Evolutionary conservation across 2,888 invertebrate species (phyloP).

Genomic region (Alloscopus bannaensis): DNA sequence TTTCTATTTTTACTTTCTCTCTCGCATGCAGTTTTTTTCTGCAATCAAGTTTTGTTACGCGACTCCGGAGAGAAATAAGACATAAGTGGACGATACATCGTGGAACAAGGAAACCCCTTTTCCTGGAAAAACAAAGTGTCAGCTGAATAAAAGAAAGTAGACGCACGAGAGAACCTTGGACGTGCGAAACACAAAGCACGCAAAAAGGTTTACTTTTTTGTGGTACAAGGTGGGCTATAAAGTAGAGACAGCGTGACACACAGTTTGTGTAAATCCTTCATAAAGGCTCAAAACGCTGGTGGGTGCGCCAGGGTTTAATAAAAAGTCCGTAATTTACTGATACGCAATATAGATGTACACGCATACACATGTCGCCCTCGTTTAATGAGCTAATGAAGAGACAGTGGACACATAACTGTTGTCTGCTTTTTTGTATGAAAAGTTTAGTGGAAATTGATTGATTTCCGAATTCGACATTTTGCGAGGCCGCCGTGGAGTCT

Average conservation of each 20-base stretch:
- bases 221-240: no score
- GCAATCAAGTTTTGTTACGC: constrained; percentile 53
- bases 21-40: constrained; percentile 10
- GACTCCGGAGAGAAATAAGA: constrained; percentile 59
- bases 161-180: constrained; percentile 9
- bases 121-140: constrained; percentile 47
- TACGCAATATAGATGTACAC: no score
- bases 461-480: background rate
- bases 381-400: constrained; percentile 34
- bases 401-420: no score
- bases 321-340: no score
- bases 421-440: constrained; percentile 29
- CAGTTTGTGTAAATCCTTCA: no score
- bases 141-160: constrained; percentile 35
- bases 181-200: constrained; percentile 32
- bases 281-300: no score
- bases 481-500: background rate
- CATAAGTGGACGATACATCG: constrained; percentile 30
- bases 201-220: no score
- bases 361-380: background rate
- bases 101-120: no score
- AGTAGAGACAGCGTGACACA: no score
- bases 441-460: constrained; percentile 41
- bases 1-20: constrained; percentile 27
- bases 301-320: no score